Base-by-base conservation (phyloP, 2,797 vertebrate species). In the Cossypha polioptera region DNA sequence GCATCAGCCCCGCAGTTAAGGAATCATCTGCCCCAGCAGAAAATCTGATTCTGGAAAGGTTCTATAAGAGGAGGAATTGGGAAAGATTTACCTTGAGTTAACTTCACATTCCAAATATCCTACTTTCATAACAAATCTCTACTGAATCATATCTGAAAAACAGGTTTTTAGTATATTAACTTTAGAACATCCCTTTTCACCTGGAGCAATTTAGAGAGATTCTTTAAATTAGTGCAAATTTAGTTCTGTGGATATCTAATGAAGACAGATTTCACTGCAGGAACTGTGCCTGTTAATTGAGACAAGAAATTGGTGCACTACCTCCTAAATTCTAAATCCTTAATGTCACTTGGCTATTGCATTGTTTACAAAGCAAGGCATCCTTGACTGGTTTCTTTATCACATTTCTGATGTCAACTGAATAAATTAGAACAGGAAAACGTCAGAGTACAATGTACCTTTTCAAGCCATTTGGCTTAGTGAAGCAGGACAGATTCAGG, bases 351-450 rank as follows among this genome's bases (percentile, higher is more conserved):
- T 91, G 86, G 51, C 82, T 77, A 50, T 69, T 74, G 63, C 72
- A 51, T 24, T 96, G 89, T 97, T 95, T 92, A 96, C 90, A 85
- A 92, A 93, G 91, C 86, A 94, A 86, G 69, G 45, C 45, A 83
- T 87, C 88, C 87, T 93, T 90, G 69, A 90, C 90, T 76, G 85
- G 75, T 94, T 88, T 94, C 92, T 95, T 96, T 95, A 96, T 81
- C 88, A 79, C 65, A 62, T 85, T 94, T 96, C 80, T 48, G 18
- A 83, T 90, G 91, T 81, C 79, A 96, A 77, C 71, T 50, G 92
- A 97, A 84, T 95, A 95, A 95, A 92, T 96, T 90, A 95, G 62
- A 94, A 71, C 36, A 74, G 63, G 55, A 94, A 93, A 88, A 95
- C 11, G 13, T 82, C 35, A 67, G 33, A 53, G 35, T 48, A 59